phyloP scores from a whole-genome alignment of 1,140 invertebrate genomes.

The Drosophila asahinai region DNA sequence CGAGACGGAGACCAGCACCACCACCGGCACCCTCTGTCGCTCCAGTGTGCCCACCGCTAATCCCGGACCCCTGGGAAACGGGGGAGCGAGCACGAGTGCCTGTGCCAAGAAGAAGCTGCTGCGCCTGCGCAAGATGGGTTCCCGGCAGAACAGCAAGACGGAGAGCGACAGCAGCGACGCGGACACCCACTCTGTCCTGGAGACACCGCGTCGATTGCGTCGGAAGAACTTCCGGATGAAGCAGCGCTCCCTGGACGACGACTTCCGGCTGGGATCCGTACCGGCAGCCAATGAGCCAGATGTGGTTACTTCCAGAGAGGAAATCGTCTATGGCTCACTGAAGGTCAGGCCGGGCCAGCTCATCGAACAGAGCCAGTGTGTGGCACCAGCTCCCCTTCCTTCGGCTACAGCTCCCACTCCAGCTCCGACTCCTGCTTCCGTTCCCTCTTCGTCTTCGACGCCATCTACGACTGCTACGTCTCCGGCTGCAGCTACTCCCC shows the following conservation, averaged over 20 bases:
- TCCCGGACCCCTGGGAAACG: constrained; percentile 16
- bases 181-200: constrained; percentile 84
- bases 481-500: not conserved
- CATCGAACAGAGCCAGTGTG: constrained; percentile 75
- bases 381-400: constrained; percentile 21
- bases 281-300: constrained; percentile 25
- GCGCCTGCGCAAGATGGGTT: constrained; percentile 83
- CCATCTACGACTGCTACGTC: not conserved
- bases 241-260: constrained; percentile 78
- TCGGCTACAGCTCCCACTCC: too few relatives aligned
- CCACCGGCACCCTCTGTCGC: constrained; percentile 64
- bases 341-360: constrained; percentile 81
- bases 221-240: constrained; percentile 81
- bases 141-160: constrained; percentile 84
- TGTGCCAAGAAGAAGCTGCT: constrained; percentile 77
- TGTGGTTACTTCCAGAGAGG: constrained; percentile 32
- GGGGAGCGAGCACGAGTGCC: constrained; percentile 15
- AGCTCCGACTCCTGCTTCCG: not conserved
- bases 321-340: constrained; percentile 68
- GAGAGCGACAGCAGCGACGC: constrained; percentile 85
- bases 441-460: not conserved
- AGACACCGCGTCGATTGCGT: constrained; percentile 77
- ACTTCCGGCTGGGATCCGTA: constrained; percentile 57
- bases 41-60: constrained; percentile 24
- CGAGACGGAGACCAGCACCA: constrained; percentile 69